A percentile compares a stretch with the other conserved stretches of the same genome.
phyloP scores from a whole-genome alignment of 92 coral and sea anemone genomes.

The Meandrina meandrites region DNA sequence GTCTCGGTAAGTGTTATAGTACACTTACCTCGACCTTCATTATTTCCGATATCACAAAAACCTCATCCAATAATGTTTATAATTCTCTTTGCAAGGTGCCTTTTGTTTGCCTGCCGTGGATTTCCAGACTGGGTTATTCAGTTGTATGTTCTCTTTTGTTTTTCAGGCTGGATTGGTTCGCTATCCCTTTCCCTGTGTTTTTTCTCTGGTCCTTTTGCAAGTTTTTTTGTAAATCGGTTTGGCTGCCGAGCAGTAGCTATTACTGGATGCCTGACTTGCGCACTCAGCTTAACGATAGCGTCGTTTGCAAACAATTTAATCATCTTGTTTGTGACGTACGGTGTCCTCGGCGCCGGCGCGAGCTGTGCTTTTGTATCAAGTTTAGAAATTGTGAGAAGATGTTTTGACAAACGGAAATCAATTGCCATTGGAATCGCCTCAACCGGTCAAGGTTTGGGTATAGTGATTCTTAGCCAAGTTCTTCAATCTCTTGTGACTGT shows the following conservation, averaged over 20 bases:
- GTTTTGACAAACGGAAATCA: constrained; percentile 8
- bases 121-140: too few relatives aligned
- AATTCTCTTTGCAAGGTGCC: too few relatives aligned
- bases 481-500: constrained; percentile 10
- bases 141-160: not conserved
- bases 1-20: too few relatives aligned
- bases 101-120: too few relatives aligned
- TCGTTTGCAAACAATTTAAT: constrained; percentile 35
- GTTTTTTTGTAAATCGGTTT: constrained; percentile 25
- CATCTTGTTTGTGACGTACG: constrained; percentile 14
- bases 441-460: constrained; percentile 27
- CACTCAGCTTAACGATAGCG: constrained; percentile 31
- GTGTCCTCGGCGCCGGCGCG: constrained; percentile 1
- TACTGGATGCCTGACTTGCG: constrained; percentile 35
- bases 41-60: too few relatives aligned
- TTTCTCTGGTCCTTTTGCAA: constrained; percentile 24
- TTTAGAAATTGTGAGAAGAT: constrained; percentile 4
- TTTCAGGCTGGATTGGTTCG: constrained; percentile 63
- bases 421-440: constrained; percentile 19
- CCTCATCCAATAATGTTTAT: too few relatives aligned
- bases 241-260: constrained; percentile 36
- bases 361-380: not conserved
- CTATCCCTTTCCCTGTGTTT: constrained; percentile 8
- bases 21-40: too few relatives aligned
- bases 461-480: not conserved